Conservation (phyloP, 2,113 vertebrate genomes). For the Oophaga pumilio region DNA sequence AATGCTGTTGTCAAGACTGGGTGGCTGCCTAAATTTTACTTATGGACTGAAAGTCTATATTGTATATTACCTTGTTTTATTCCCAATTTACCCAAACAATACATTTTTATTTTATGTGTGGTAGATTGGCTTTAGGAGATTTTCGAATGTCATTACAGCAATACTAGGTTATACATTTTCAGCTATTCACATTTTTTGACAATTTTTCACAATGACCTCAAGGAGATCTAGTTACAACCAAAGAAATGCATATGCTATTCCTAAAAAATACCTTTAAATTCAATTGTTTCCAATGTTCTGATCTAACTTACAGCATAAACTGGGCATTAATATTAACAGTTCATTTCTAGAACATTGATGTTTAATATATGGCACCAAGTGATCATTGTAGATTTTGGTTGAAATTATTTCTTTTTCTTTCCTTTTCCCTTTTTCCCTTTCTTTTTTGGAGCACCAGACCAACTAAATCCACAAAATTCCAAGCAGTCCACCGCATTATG, state of each 20-base stretch:
- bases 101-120: not conserved
- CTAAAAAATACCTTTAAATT: not conserved
- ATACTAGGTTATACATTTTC: not conserved
- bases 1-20: too few relatives aligned
- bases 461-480: conserved; percentile 75
- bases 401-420: conserved; percentile 37
- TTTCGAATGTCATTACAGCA: not conserved
- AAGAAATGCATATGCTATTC: not conserved
- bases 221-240: not conserved
- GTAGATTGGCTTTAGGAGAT: not conserved
- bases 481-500: conserved; percentile 83
- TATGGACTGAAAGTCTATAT: not conserved
- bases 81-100: not conserved
- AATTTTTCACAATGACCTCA: not conserved
- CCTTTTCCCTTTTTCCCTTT: conserved; percentile 70
- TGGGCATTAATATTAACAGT: not conserved
- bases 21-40: not conserved
- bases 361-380: conserved; percentile 10
- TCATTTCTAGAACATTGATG: not conserved
- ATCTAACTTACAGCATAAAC: not conserved
- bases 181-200: not conserved
- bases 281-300: not conserved
- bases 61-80: not conserved
- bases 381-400: not conserved
- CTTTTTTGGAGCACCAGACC: conserved; percentile 73